phyloP scores from a whole-genome alignment of 2,797 vertebrate genomes.

The Alcedo atthis region DNA sequence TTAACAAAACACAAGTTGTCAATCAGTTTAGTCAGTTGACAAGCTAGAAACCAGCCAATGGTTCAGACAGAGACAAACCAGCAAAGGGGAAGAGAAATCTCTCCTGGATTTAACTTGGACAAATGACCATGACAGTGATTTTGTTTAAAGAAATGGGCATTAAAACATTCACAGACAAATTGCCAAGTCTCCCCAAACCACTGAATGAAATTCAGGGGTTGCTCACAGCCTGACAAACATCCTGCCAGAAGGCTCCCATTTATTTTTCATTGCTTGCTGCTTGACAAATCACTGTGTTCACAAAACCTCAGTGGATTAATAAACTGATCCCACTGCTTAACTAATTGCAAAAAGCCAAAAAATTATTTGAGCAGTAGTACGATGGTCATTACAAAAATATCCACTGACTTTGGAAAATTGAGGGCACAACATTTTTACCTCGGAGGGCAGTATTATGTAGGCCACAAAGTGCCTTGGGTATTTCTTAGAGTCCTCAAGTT shows the following conservation, averaged over 20 bases:
- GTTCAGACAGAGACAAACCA: background rate
- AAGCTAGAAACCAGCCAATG: background rate
- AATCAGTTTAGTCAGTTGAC: background rate
- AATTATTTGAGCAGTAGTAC: background rate
- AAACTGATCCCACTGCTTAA: conserved; percentile 21
- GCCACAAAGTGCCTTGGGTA: conserved; percentile 60
- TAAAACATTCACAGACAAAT: background rate
- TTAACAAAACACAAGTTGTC: conserved; percentile 35
- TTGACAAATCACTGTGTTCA: background rate
- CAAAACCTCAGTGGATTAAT: background rate
- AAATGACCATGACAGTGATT: background rate
- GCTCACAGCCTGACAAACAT: background rate
- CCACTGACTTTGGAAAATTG: conserved; percentile 29
- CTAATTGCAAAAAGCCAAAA: background rate
- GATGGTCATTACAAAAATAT: conserved; percentile 37
- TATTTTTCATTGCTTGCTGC: conserved; percentile 16
- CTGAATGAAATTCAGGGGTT: background rate
- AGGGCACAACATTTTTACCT: conserved; percentile 39
- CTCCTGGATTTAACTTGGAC: background rate
- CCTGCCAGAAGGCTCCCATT: background rate
- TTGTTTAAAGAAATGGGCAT: background rate
- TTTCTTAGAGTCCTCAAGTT: conserved; percentile 39
- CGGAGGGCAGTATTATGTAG: conserved; percentile 55
- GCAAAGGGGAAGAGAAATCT: background rate
- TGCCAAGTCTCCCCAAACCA: background rate